Conservation (phyloP, 2,888 invertebrate genomes). For the Pyrgus malvae region DNA sequence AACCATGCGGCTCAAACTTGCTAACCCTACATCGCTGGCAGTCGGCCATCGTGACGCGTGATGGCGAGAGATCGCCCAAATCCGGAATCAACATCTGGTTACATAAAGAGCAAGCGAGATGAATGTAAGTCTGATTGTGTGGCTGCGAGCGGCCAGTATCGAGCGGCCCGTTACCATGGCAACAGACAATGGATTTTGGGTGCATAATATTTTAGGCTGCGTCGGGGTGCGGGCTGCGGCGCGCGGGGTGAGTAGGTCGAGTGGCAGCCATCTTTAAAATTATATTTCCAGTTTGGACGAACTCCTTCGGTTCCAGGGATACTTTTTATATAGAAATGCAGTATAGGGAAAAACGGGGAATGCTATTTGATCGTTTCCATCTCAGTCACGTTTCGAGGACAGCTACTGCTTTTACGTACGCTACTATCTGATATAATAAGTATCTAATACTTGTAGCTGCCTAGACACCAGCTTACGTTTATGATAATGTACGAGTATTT, state of each 20-base stretch:
- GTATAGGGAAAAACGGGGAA: slow-evolving; percentile 43
- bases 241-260: slow-evolving; percentile 56
- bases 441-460: too few relatives aligned
- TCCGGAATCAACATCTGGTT: slow-evolving; percentile 64
- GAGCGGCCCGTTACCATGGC: slow-evolving; percentile 77
- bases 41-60: slow-evolving; percentile 67
- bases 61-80: slow-evolving; percentile 57
- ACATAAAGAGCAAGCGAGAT: slow-evolving; percentile 73
- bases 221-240: slow-evolving; percentile 56
- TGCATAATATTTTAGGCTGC: slow-evolving; percentile 82
- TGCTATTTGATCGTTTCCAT: not conserved
- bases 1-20: slow-evolving; percentile 50
- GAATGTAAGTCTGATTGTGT: slow-evolving; percentile 64
- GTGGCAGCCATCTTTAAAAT: slow-evolving; percentile 80
- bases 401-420: not conserved
- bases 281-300: slow-evolving; percentile 77
- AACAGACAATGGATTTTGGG: slow-evolving; percentile 82
- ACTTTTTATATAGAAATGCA: slow-evolving; percentile 55
- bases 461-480: too few relatives aligned
- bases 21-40: slow-evolving; percentile 73
- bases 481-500: too few relatives aligned
- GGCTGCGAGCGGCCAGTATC: slow-evolving; percentile 64
- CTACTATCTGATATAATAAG: too few relatives aligned
- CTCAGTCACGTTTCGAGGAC: not conserved
- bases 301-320: slow-evolving; percentile 65